phyloP scores from a whole-genome alignment of 1,140 invertebrate species.

The Anoplophora glabripennis region DNA sequence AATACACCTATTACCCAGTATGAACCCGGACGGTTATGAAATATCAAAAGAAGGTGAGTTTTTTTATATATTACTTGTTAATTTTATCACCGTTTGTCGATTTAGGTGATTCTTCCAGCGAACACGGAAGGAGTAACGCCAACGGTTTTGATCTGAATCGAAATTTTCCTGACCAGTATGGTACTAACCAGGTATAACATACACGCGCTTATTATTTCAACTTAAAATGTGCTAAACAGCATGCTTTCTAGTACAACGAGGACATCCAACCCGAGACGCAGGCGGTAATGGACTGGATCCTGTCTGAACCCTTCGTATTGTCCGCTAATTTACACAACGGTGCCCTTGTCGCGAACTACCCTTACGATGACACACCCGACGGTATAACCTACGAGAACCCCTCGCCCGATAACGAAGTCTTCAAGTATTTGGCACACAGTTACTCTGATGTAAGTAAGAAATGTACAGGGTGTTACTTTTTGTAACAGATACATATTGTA shows the following conservation, averaged over 20 bases:
- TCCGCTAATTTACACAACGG: constrained; percentile 97
- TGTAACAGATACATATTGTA: too few relatives aligned
- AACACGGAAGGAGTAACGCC: constrained; percentile 76
- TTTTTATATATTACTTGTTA: not conserved
- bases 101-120: constrained; percentile 64
- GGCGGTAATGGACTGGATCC: constrained; percentile 91
- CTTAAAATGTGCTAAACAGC: not conserved
- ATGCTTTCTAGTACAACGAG: constrained; percentile 58
- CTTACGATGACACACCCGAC: constrained; percentile 73
- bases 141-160: constrained; percentile 88
- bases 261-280: constrained; percentile 78
- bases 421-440: constrained; percentile 74
- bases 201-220: not conserved
- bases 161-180: constrained; percentile 94
- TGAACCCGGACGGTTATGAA: constrained; percentile 99
- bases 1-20: constrained; percentile 90
- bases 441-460: constrained; percentile 72
- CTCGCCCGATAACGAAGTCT: constrained; percentile 82
- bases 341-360: constrained; percentile 91
- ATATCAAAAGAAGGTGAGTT: constrained; percentile 60
- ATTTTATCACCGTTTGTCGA: not conserved
- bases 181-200: constrained; percentile 56
- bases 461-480: too few relatives aligned
- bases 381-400: constrained; percentile 49
- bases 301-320: constrained; percentile 84